Conservation (phyloP, 1,140 invertebrate species). For the Drosophila ironensis region DNA sequence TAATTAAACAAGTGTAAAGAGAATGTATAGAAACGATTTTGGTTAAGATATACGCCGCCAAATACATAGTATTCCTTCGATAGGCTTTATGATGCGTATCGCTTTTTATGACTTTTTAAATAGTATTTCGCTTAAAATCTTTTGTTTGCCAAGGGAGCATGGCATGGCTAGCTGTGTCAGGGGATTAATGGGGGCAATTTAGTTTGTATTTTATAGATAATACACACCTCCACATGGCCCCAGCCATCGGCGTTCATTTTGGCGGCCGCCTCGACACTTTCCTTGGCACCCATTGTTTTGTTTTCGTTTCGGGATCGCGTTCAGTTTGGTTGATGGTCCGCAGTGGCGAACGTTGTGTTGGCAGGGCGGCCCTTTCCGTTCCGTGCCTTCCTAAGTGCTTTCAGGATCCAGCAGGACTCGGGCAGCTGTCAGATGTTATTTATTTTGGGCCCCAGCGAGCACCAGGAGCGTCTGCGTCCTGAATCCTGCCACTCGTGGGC, state of each 20-base stretch:
- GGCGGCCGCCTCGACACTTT: constrained; percentile 87
- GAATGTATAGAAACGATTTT: too few relatives aligned
- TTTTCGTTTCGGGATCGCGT: constrained; percentile 45
- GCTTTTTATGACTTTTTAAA: constrained; percentile 15
- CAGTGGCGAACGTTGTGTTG: constrained; percentile 11
- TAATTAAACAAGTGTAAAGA: too few relatives aligned
- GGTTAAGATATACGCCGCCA: too few relatives aligned
- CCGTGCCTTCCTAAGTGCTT: constrained; percentile 21
- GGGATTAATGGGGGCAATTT: neutral
- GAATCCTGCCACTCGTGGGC: constrained; percentile 31
- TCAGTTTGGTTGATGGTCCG: constrained; percentile 43
- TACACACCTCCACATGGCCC: constrained; percentile 88
- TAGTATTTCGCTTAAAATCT: constrained; percentile 1
- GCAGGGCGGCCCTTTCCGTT: neutral
- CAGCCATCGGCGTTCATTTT: constrained; percentile 89
- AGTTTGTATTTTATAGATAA: constrained; percentile 21
- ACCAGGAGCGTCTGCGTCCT: constrained; percentile 61
- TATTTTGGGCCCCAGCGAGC: constrained; percentile 64
- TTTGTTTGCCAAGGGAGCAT: constrained; percentile 1
- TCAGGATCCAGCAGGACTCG: constrained; percentile 18
- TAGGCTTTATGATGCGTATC: neutral
- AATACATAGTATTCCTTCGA: too few relatives aligned
- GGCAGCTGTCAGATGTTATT: constrained; percentile 81
- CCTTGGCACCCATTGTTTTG: constrained; percentile 86
- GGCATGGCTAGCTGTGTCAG: neutral